phyloP scores from a whole-genome alignment of 2,797 vertebrate genomes.

The Enteromius paludinosus region DNA sequence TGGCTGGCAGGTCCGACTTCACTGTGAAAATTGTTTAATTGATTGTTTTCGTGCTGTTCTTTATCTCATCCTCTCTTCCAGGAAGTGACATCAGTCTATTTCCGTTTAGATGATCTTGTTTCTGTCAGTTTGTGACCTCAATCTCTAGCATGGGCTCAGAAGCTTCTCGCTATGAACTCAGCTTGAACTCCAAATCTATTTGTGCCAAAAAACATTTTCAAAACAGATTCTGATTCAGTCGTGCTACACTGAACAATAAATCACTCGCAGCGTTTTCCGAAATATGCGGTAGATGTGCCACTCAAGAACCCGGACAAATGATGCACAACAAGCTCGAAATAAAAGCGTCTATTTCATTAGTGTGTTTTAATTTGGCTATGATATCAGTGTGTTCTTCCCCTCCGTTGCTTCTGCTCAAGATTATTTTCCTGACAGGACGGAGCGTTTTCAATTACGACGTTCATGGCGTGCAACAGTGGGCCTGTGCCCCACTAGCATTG shows the following conservation, averaged over 20 bases:
- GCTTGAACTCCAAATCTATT: conserved; percentile 30
- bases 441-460: conserved; percentile 78
- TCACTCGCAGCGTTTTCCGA: neutral
- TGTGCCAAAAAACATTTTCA: conserved; percentile 7
- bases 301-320: conserved; percentile 29
- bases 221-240: conserved; percentile 22
- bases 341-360: conserved; percentile 48
- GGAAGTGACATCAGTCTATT: conserved; percentile 48
- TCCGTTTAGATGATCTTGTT: conserved; percentile 50
- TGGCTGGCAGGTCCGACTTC: neutral
- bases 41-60: conserved; percentile 37
- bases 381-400: conserved; percentile 46
- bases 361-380: conserved; percentile 45
- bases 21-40: conserved; percentile 30
- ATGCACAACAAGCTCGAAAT: conserved; percentile 43
- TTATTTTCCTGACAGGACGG: conserved; percentile 62
- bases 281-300: neutral
- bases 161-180: conserved; percentile 25
- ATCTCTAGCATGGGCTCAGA: conserved; percentile 30
- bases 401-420: conserved; percentile 50
- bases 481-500: conserved; percentile 52
- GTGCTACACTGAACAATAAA: conserved; percentile 25
- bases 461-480: conserved; percentile 62
- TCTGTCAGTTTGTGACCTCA: conserved; percentile 33
- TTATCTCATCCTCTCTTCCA: conserved; percentile 41